Conservation (phyloP, 2,797 vertebrate species). For the Alosa sapidissima region DNA sequence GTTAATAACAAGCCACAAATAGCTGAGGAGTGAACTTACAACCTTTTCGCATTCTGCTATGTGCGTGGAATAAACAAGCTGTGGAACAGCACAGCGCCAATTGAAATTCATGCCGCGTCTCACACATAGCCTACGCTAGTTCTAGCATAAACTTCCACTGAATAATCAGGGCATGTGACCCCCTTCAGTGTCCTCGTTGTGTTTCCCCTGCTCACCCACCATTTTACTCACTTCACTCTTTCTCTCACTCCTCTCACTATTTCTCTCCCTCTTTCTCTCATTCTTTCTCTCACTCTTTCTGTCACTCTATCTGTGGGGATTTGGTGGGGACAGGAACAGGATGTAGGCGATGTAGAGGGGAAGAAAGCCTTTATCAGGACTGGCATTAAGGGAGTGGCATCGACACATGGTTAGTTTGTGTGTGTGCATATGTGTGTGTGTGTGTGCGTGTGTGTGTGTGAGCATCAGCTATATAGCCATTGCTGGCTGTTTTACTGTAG, state of each 20-base stretch:
- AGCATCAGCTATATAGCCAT: neutral
- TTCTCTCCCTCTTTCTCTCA: neutral
- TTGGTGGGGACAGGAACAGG: neutral
- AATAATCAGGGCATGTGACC: neutral
- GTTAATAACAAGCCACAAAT: slow-evolving; percentile 25
- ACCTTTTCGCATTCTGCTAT: slow-evolving; percentile 18
- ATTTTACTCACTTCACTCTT: neutral
- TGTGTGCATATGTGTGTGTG: neutral
- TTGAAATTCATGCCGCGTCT: neutral
- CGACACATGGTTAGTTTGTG: neutral
- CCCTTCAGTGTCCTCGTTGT: neutral
- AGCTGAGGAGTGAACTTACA: slow-evolving; percentile 6
- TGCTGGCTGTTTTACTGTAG: neutral
- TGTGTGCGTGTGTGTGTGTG: neutral
- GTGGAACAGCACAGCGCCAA: neutral
- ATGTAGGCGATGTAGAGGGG: neutral
- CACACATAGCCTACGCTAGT: neutral
- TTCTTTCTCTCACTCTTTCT: neutral
- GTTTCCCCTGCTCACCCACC: neutral
- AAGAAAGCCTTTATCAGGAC: neutral
- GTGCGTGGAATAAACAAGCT: neutral
- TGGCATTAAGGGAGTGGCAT: neutral
- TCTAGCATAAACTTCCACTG: neutral
- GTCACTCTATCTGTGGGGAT: neutral
- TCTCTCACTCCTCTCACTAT: neutral